Evolutionary conservation across 1,140 invertebrate genomes (phyloP).

Genomic region (Aphelenchoides fujianensis): DNA sequence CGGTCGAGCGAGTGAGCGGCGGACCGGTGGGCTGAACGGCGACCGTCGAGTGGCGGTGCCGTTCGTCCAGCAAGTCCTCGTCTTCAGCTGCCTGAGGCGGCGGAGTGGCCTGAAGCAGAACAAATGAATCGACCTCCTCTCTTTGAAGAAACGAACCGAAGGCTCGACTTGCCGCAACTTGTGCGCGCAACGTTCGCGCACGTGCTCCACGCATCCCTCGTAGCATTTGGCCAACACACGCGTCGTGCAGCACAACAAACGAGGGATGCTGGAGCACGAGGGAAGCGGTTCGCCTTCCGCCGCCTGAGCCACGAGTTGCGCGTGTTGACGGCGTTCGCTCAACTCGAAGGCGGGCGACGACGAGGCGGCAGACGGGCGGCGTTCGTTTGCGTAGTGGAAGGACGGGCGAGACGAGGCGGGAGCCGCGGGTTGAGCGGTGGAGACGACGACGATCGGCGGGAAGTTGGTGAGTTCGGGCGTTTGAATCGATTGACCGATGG

Average conservation of each 20-base stretch:
- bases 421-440: too few relatives aligned
- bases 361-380: not conserved
- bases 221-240: slow-evolving; percentile 55
- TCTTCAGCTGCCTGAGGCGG: slow-evolving; percentile 18
- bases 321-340: not conserved
- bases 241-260: slow-evolving; percentile 54
- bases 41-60: not conserved
- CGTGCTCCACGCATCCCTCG: slow-evolving; percentile 51
- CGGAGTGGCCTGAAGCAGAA: slow-evolving; percentile 13
- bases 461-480: too few relatives aligned
- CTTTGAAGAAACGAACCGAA: slow-evolving; percentile 19
- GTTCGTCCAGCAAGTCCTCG: not conserved
- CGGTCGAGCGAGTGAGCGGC: not conserved
- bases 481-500: too few relatives aligned
- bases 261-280: slow-evolving; percentile 48
- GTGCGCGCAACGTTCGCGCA: slow-evolving; percentile 47
- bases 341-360: slow-evolving; percentile 4
- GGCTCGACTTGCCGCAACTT: slow-evolving; percentile 49
- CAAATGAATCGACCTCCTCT: slow-evolving; percentile 6
- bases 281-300: slow-evolving; percentile 35
- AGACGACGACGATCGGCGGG: not conserved
- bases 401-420: not conserved
- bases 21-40: slow-evolving; percentile 7
- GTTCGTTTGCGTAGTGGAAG: slow-evolving; percentile 9
- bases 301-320: not conserved